These are phyloP conservation scores for Cepaea hortensis DNA, from an alignment of 2,888 invertebrate genomes.

Conservation along the genomic window DNA sequence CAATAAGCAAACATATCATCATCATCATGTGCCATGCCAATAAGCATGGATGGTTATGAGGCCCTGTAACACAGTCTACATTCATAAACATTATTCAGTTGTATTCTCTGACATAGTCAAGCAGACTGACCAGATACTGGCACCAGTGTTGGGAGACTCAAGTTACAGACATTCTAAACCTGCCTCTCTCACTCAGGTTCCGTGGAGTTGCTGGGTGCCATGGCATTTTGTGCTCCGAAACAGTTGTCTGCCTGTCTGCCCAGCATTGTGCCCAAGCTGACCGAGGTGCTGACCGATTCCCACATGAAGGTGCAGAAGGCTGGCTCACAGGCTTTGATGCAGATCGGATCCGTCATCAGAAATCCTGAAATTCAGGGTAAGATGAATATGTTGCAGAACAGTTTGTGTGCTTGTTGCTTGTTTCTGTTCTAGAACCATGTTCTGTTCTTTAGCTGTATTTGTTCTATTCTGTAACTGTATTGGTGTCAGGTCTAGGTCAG, in stretches of 20 bases:
- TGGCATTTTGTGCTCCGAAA: constrained; percentile 99
- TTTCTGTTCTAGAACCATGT: neutral
- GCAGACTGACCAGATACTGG: no score
- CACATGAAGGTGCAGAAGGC: constrained; percentile 97
- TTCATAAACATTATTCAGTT: no score
- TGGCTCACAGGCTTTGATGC: constrained; percentile 94
- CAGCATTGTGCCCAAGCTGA: constrained; percentile 97
- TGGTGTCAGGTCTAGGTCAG: no score
- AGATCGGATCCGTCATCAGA: constrained; percentile 97
- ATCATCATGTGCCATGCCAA: no score
- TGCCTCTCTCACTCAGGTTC: constrained; percentile 81
- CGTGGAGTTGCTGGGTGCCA: constrained; percentile 95
- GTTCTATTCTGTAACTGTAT: no score
- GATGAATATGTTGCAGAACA: neutral
- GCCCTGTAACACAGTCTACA: no score
- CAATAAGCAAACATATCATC: no score
- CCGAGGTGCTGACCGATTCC: constrained; percentile 96
- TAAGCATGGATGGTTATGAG: no score
- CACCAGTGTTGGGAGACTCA: no score
- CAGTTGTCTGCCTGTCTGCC: constrained; percentile 98
- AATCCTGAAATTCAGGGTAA: constrained; percentile 91
- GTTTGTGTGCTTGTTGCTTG: neutral
- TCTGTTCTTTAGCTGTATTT: no score
- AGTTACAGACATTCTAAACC: no score
- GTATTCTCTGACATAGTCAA: no score